Conservation (phyloP, 2,113 vertebrate species). For the Pelecanus crispus region DNA sequence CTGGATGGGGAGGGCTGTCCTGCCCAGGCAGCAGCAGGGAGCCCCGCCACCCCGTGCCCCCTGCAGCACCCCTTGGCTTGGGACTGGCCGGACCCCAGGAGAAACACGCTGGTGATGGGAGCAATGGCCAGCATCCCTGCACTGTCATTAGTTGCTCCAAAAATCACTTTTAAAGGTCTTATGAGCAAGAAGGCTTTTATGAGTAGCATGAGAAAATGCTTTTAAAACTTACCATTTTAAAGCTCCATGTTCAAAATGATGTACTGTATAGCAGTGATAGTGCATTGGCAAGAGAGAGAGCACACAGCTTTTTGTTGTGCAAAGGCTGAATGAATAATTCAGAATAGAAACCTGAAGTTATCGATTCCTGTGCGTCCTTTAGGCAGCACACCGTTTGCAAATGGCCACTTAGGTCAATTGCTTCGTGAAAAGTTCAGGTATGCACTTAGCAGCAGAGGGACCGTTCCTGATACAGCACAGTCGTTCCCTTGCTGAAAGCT, state of each 20-base stretch:
- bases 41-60: fast-evolving
- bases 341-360: background rate
- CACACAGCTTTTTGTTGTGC: background rate
- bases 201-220: background rate
- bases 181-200: background rate
- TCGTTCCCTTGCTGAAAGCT: background rate
- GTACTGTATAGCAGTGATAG: background rate
- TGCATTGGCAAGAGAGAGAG: background rate
- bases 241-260: background rate
- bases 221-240: background rate
- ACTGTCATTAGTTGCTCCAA: background rate
- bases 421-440: background rate
- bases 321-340: slow-evolving; percentile 2
- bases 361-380: background rate
- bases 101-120: background rate
- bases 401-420: background rate
- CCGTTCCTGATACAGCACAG: fast-evolving
- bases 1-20: background rate
- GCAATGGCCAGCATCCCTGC: background rate
- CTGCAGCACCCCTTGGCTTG: fast-evolving
- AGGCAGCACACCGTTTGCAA: background rate
- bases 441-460: background rate
- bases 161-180: background rate
- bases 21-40: background rate
- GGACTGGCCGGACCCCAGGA: fast-evolving